Percentiles rank a stretch among this genome's conserved stretches.
Conservation (phyloP, 1,140 invertebrate genomes). For the Heliothis subflexa region DNA sequence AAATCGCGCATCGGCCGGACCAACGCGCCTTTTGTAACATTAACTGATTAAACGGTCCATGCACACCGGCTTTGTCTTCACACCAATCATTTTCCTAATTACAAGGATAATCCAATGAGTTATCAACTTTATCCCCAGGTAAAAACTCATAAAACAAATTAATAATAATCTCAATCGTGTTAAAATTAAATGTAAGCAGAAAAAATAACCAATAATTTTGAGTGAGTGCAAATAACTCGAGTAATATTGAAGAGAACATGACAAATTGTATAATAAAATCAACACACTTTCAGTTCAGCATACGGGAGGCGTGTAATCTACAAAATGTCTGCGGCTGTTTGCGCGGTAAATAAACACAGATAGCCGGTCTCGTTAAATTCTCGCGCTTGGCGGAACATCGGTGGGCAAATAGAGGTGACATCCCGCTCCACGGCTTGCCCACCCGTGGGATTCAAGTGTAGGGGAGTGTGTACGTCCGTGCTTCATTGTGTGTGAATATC, state of each 20-base stretch:
- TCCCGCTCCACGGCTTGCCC: constrained; percentile 34
- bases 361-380: constrained; percentile 68
- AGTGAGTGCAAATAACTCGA: neutral
- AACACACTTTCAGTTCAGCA: constrained; percentile 8
- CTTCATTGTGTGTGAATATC: constrained; percentile 5
- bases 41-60: constrained; percentile 45
- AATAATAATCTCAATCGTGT: too few relatives aligned
- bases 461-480: constrained; percentile 13
- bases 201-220: neutral
- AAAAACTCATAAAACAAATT: neutral
- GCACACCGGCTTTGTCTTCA: constrained; percentile 19
- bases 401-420: constrained; percentile 47
- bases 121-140: neutral
- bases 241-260: neutral
- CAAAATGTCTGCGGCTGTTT: constrained; percentile 68
- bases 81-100: constrained; percentile 23
- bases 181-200: neutral
- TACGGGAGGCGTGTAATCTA: constrained; percentile 60
- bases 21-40: constrained; percentile 28
- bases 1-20: constrained; percentile 37
- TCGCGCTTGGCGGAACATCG: constrained; percentile 59
- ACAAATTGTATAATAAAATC: constrained; percentile 13
- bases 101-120: neutral
- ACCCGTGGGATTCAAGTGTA: constrained; percentile 38
- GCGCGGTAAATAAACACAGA: constrained; percentile 56